Evolutionary conservation across 2,888 invertebrate genomes (phyloP).

Genomic region (Microctonus hyperodae): DNA sequence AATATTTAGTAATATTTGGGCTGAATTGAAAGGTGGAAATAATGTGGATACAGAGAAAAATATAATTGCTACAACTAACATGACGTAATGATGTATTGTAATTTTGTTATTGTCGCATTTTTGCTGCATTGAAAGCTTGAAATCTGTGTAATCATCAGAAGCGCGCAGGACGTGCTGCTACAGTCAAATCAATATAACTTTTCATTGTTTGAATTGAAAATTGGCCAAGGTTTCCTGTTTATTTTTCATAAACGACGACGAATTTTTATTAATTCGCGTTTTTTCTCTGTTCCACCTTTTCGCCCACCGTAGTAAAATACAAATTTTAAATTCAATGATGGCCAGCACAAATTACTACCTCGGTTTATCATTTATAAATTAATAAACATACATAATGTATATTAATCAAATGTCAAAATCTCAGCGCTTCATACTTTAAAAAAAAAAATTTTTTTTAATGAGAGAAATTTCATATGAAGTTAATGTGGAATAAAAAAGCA

Average conservation of each 20-base stretch:
- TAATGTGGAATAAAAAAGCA: neutral
- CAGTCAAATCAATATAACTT: constrained; percentile 17
- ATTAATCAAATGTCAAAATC: neutral
- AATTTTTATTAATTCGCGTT: neutral
- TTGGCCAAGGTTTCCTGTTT: constrained; percentile 10
- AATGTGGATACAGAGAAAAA: neutral
- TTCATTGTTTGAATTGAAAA: constrained; percentile 1
- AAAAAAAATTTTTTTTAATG: no score
- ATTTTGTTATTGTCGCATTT: neutral
- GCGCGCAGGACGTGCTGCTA: constrained; percentile 39
- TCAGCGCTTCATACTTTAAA: neutral
- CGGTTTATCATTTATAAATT: neutral
- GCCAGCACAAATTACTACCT: neutral
- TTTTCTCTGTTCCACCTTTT: neutral
- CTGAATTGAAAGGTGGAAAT: neutral
- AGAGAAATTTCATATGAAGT: neutral
- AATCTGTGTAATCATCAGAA: constrained; percentile 4
- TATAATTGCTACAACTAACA: neutral
- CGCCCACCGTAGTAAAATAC: neutral
- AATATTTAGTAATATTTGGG: neutral
- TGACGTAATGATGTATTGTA: neutral
- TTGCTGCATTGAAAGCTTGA: constrained; percentile 1
- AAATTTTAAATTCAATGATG: neutral
- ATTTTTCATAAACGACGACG: neutral
- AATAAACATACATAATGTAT: neutral